These are phyloP conservation scores for Lontra canadensis DNA, from an alignment of 2,113 vertebrate genomes.

Conservation along the genomic window DNA sequence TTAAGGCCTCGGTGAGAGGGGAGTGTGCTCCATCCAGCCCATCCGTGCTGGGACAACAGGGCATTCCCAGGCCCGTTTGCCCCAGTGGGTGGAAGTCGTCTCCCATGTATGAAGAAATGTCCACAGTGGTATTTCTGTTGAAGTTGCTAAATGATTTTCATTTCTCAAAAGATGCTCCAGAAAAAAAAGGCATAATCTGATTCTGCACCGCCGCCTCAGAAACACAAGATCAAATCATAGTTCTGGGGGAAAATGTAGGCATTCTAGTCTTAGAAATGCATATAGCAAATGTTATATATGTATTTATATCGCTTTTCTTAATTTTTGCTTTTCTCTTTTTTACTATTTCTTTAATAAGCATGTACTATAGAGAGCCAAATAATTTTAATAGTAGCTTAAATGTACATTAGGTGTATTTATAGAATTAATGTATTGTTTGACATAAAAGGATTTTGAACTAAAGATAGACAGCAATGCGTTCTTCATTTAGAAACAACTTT, in stretches of 20 bases:
- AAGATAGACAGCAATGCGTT: constrained; percentile 61
- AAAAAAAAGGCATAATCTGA: not conserved
- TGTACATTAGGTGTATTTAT: constrained; percentile 51
- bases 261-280: not conserved
- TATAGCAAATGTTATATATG: not conserved
- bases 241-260: not conserved
- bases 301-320: not conserved
- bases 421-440: constrained; percentile 48
- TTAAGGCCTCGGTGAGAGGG: not conserved
- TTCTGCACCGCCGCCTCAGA: not conserved
- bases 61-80: not conserved
- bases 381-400: constrained; percentile 49
- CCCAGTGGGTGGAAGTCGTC: not conserved
- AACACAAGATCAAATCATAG: not conserved
- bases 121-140: not conserved
- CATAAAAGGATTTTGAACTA: constrained; percentile 60
- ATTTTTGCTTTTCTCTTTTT: constrained; percentile 36
- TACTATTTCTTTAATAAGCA: constrained; percentile 33
- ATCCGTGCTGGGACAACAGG: no score
- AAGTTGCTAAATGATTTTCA: not conserved
- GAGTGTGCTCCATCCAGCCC: not conserved
- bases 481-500: constrained; percentile 69
- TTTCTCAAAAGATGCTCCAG: not conserved
- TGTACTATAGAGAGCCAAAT: not conserved
- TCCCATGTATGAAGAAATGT: not conserved